Percentiles rank a stretch among this genome's conserved stretches.
phyloP scores from a whole-genome alignment of 2,113 vertebrate genomes.

The Ictalurus furcatus region DNA sequence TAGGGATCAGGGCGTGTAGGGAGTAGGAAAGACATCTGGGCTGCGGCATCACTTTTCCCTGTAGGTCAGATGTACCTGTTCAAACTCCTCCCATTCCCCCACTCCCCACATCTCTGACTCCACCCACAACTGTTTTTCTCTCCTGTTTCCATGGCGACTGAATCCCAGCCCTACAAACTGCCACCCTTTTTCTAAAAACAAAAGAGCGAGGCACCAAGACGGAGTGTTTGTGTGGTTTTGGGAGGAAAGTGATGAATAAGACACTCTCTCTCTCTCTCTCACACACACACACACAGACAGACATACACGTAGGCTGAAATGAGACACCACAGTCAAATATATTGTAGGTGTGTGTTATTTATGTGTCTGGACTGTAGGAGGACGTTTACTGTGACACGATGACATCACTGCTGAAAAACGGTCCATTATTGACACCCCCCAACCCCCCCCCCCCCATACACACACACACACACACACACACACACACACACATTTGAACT shows the following conservation, averaged over 20 bases:
- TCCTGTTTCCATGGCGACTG: not conserved
- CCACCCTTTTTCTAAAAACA: not conserved
- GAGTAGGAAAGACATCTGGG: not conserved
- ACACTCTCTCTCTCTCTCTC: not conserved
- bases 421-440: not conserved
- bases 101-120: not conserved
- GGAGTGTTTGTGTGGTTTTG: conserved; percentile 7
- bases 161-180: not conserved
- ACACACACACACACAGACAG: conserved; percentile 7
- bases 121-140: not conserved
- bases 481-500: not conserved
- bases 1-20: not conserved
- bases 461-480: conserved; percentile 24
- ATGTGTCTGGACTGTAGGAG: conserved; percentile 35
- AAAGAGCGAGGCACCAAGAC: not conserved
- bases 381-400: conserved; percentile 2
- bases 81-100: not conserved
- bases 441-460: not conserved
- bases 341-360: conserved; percentile 19
- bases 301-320: not conserved
- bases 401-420: conserved; percentile 1
- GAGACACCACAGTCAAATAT: conserved; percentile 6
- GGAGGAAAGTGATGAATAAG: not conserved
- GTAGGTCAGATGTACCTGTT: not conserved
- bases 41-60: not conserved